Percentiles rank a stretch among this genome's conserved stretches.
Evolutionary conservation across 2,888 invertebrate genomes (phyloP).

Genomic region (Herminia tarsipennalis): DNA sequence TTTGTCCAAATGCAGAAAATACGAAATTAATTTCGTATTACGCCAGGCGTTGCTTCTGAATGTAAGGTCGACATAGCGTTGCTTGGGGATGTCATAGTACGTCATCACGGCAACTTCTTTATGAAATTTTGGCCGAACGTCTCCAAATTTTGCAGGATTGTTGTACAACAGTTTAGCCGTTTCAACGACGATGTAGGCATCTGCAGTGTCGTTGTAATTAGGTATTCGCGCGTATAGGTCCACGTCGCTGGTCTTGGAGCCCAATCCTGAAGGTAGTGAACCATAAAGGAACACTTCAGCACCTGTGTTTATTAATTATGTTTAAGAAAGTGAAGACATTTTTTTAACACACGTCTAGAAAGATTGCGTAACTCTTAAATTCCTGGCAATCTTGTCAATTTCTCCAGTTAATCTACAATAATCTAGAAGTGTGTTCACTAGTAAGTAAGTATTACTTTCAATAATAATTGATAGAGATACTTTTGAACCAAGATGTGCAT

Average conservation of each 20-base stretch:
- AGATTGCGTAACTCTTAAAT: no score
- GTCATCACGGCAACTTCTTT: slow-evolving; percentile 3
- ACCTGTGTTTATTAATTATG: no score
- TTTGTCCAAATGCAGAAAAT: slow-evolving; percentile 29
- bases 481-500: no score
- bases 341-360: no score
- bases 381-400: no score
- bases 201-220: slow-evolving; percentile 1
- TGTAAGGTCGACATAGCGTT: slow-evolving; percentile 23
- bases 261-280: slow-evolving; percentile 25
- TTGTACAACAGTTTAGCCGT: slow-evolving; percentile 11
- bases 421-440: no score
- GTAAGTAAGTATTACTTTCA: no score
- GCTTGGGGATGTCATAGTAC: slow-evolving; percentile 14
- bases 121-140: neutral
- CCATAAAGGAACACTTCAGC: slow-evolving; percentile 22
- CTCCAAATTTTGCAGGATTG: slow-evolving; percentile 14
- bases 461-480: neutral
- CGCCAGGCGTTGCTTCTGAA: slow-evolving; percentile 7
- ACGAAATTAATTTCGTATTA: slow-evolving; percentile 16
- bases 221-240: slow-evolving; percentile 25
- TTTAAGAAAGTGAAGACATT: no score
- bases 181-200: slow-evolving; percentile 10
- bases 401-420: no score
- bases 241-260: slow-evolving; percentile 26